A percentile compares a stretch with the other conserved stretches of the same genome.
Evolutionary conservation across 2,113 vertebrate genomes (phyloP).

Genomic region (Apaloderma vittatum): DNA sequence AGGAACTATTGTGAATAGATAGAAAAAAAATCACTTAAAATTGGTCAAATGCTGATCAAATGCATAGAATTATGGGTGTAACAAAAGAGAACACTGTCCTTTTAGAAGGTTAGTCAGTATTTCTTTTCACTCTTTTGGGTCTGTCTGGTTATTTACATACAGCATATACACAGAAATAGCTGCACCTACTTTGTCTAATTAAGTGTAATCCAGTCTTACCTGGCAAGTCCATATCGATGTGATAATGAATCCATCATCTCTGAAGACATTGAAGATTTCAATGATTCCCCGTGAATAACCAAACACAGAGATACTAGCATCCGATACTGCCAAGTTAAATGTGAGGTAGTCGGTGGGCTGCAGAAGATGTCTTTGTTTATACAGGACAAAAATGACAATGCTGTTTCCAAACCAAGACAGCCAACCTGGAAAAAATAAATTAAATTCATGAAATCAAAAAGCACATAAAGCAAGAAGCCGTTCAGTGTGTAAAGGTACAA

Average conservation of each 20-base stretch:
- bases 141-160: not conserved
- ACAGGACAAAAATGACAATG: conserved; percentile 87
- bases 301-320: conserved; percentile 87
- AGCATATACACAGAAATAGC: not conserved
- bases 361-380: conserved; percentile 83
- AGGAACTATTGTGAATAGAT: fast-evolving
- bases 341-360: conserved; percentile 88
- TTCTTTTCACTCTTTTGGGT: not conserved
- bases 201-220: conserved; percentile 71
- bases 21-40: not conserved
- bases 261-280: conserved; percentile 89
- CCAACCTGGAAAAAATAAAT: conserved; percentile 80
- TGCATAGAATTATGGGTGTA: not conserved
- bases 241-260: conserved; percentile 86
- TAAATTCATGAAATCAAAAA: not conserved
- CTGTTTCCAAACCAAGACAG: conserved; percentile 91
- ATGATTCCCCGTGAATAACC: conserved; percentile 89
- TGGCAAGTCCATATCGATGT: conserved; percentile 89
- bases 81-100: not conserved
- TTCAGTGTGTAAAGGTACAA: not conserved
- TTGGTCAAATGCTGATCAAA: not conserved
- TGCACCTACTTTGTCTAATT: not conserved
- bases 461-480: not conserved
- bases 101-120: not conserved
- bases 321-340: conserved; percentile 86